Base-by-base conservation (phyloP, 2,797 vertebrate species). In the Lutra lutra region DNA sequence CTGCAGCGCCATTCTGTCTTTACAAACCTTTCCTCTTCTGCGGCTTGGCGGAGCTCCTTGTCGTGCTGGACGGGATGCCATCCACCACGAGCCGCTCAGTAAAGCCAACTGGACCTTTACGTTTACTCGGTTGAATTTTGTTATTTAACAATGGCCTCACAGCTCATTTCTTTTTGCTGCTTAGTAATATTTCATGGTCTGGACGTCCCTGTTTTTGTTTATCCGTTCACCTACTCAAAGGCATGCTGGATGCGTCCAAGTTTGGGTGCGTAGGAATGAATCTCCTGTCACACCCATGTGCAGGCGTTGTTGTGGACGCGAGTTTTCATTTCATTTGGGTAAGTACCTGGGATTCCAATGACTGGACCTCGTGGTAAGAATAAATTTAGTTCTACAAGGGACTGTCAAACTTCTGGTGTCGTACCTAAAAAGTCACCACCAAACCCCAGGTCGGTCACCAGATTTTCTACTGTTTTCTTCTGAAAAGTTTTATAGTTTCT, bases 201-300 rank as follows among this genome's bases (percentile, higher is more conserved):
- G 7, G 8, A 27, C 21, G 35, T 8, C 3, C 11, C 23, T 0
- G 27, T 13, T 48, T 15, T 32, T 14, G 25, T 4, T 5, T 2
- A 7, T 1, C 70, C 29, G 0, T 1, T 15, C 40, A 4, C 38
- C 25, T 5, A 0, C 32, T 29, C 14, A 40, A 20, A 62, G 51
- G 9, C 58, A 0, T 7, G 27, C 25, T 1, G 18, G 38, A 1
- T 32, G 7, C 66, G 21, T 73, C 56, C 32, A 1, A 12, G 3
- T 14, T 11, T 8, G 2, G 25, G 23, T 18, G 1, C 3, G 2
- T 0, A 21, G 0, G 7, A 29, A 23, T 29, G 9, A 12, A 23
- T 29, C 21, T 2, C 60, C 35, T 5, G 1, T 4, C 2, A 14
- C 0, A 14, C 17, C 3, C 7, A 0, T 1, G 10, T 0, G 58